Evolutionary conservation across 2,888 invertebrate genomes (phyloP).

Genomic region (Criorhina ranunculi): DNA sequence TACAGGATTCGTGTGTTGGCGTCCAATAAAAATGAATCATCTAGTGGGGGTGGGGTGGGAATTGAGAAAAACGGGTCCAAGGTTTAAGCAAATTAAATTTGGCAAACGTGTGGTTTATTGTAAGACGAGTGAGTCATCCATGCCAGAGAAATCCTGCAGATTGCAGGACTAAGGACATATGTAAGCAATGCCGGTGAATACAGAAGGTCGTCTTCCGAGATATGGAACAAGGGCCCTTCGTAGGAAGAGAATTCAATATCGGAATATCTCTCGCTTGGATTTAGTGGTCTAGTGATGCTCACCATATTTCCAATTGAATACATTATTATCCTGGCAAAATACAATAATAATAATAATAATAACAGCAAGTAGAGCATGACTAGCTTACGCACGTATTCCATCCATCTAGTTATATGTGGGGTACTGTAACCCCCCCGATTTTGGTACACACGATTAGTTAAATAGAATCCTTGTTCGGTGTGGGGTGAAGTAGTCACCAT

Average conservation of each 20-base stretch:
- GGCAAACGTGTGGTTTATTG: constrained; percentile 53
- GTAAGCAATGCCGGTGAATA: constrained; percentile 2
- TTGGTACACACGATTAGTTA: constrained; percentile 65
- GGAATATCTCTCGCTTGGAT: constrained; percentile 21
- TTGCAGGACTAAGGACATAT: not conserved
- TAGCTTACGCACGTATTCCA: constrained; percentile 54
- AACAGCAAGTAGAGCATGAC: constrained; percentile 65
- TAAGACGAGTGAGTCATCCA: constrained; percentile 31
- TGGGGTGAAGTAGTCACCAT: not conserved
- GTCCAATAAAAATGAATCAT: constrained; percentile 59
- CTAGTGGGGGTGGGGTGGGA: not conserved
- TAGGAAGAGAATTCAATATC: constrained; percentile 33
- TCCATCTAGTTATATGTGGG: not conserved
- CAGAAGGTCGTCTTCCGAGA: too few relatives aligned
- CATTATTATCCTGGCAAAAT: constrained; percentile 55
- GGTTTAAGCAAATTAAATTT: constrained; percentile 51
- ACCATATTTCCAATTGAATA: constrained; percentile 72
- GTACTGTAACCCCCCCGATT: not conserved
- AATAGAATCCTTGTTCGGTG: constrained; percentile 44
- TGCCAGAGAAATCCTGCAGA: constrained; percentile 3
- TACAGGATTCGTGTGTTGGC: constrained; percentile 54
- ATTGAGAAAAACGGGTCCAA: not conserved
- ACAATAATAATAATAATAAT: constrained; percentile 66
- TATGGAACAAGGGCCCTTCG: not conserved
- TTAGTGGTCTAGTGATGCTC: constrained; percentile 45